These are phyloP conservation scores for Eupristina koningsbergeri DNA, from an alignment of 1,140 invertebrate genomes.

Conservation along the genomic window DNA sequence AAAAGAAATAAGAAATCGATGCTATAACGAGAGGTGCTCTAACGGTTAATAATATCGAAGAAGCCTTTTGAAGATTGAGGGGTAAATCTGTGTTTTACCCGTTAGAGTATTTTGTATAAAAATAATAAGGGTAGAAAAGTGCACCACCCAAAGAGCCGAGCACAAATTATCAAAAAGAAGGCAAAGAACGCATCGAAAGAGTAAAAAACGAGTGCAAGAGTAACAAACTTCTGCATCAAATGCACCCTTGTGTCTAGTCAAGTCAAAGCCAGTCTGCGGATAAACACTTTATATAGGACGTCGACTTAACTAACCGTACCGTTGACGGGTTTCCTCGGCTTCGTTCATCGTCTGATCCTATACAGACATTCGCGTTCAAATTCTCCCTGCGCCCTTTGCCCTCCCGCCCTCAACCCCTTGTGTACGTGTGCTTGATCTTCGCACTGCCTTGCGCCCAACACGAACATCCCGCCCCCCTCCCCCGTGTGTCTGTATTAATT, in stretches of 20 bases:
- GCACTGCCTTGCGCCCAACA: neutral
- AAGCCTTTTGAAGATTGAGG: too few species aligned
- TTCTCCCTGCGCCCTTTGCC: too few species aligned
- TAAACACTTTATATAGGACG: constrained; percentile 58
- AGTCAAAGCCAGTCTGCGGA: constrained; percentile 26
- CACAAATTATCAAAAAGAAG: too few species aligned
- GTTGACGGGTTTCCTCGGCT: constrained; percentile 61
- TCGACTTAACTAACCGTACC: constrained; percentile 62
- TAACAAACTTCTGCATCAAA: neutral
- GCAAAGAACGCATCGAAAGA: too few species aligned
- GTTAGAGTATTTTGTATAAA: too few species aligned
- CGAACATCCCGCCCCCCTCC: neutral
- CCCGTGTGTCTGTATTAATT: neutral
- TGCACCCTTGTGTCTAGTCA: neutral
- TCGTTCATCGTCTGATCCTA: constrained; percentile 57
- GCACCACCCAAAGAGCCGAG: too few species aligned
- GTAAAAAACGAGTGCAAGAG: too few species aligned
- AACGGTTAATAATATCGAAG: neutral
- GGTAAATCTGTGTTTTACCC: too few species aligned
- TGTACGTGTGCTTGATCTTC: neutral
- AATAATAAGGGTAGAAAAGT: too few species aligned
- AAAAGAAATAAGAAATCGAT: too few species aligned
- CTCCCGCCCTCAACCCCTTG: too few species aligned
- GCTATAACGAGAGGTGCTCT: too few species aligned
- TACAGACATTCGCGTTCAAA: constrained; percentile 14